Percentiles rank a stretch among this genome's conserved stretches.
These are phyloP conservation scores for Labrus mixtus DNA, from an alignment of 2,113 vertebrate genomes.

Conservation along the genomic window DNA sequence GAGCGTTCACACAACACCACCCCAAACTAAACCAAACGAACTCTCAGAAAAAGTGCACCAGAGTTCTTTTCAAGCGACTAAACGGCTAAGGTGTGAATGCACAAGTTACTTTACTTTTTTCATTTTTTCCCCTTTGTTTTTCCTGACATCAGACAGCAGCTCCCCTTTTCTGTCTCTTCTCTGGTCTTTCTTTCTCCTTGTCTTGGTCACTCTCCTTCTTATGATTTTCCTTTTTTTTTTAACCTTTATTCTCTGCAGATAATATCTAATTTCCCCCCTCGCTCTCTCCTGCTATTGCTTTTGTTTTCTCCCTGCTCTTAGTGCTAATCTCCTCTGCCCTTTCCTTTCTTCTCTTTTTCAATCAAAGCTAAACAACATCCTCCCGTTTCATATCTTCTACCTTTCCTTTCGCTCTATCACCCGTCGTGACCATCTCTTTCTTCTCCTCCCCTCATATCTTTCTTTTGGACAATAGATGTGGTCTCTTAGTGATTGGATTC, in stretches of 20 bases:
- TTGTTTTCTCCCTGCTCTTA: not conserved
- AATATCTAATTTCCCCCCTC: not conserved
- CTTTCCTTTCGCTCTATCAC: not conserved
- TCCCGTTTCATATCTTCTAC: not conserved
- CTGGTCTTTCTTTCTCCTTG: not conserved
- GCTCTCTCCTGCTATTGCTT: not conserved
- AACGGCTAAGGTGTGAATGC: too few species aligned
- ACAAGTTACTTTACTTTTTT: too few species aligned
- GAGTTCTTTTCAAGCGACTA: too few species aligned
- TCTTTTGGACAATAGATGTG: not conserved
- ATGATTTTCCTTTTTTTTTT: too few species aligned
- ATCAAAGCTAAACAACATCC: not conserved
- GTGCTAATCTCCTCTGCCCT: not conserved
- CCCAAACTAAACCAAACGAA: too few species aligned
- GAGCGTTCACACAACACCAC: too few species aligned
- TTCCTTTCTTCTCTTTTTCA: not conserved
- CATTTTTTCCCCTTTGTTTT: too few species aligned
- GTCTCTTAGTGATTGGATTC: conserved; percentile 19
- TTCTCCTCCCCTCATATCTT: not conserved
- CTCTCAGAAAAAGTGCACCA: too few species aligned
- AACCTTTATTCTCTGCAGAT: not conserved
- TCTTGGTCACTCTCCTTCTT: too few species aligned
- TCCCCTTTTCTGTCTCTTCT: too few species aligned
- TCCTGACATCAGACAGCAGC: too few species aligned
- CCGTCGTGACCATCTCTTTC: not conserved